Evolutionary conservation across 92 coral and sea anemone genomes (phyloP), one percentile per base, ranked within the genome.

Genomic region (Phenganax marumi): DNA sequence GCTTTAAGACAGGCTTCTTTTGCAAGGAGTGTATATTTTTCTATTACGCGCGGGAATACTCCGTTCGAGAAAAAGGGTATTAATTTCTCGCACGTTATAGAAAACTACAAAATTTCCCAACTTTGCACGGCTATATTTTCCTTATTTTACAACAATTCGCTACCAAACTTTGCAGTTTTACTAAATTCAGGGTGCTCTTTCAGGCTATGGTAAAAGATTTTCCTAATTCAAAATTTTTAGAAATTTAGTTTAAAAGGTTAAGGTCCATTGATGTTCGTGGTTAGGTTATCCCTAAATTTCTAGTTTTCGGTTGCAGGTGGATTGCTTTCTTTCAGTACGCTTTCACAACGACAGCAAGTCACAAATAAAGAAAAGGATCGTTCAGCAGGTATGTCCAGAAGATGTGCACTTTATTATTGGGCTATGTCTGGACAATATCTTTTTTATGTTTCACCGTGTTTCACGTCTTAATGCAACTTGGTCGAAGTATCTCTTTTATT

Each of bases 311-410:
- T 49, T n/a, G 17, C 50, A 76, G 81, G 81, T 57, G 81, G 51
- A 23, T 39, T 76, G 43, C 57, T 76, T 55, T 52, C 81, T 12
- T 39, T 26, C 8, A 55, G 23, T 55, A 55, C 26, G 49, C 8
- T 66, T 54, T 50, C 81, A 12, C 23, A 47, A 33, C 18, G n/a
- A 66, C 17, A 68, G 8, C 0, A 54, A 43, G 64, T 74, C 17
- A 12, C 63, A 11, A 22, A 74, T n/a, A 74, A 47, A 47, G 10
- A 55, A 52, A 74, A 74, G 50, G 24, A 24, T 26, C 50, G 81
- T 39, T 54, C 50, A 56, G 55, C 81, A 76, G 81, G 81, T 76
- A 18, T 25, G 73, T 68, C 49, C 1, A 12, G 21, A n/a, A 10
- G 25, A 74, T 7, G 49, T 33, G 0, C 72, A 10, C 26, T 7